Base-by-base conservation (phyloP, 2,797 vertebrate species). In the Okamejei kenojei region DNA sequence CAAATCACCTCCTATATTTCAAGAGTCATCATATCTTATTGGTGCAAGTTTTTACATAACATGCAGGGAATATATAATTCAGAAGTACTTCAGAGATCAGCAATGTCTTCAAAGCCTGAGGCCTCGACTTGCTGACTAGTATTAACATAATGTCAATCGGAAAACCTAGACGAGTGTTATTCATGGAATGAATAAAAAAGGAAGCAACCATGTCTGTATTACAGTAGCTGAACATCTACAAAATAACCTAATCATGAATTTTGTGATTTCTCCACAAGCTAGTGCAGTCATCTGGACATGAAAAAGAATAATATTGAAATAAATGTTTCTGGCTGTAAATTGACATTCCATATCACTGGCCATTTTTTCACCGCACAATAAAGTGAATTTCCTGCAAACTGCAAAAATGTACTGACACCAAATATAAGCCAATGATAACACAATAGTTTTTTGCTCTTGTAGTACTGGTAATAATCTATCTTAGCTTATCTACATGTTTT, bases 261-360 rank as follows among this genome's bases (percentile, higher is more conserved):
- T 58, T 21, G 0, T 82, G 29, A 63, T 63, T 86, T 86, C 58
- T 58, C 29, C 54, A 63, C 29, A 65, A 88, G n/a, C 84, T 65
- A 17, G 7, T 65, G 84, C 84, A 65, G 84, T 65, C 61, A 86
- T 65, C 5, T 65, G 10, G 61, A 32, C n/a, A 35, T 63, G 10
- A 86, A 86, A 63, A 29, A 32, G 11, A 86, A 32, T 88, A 65
- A 88, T 88, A n/a, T 32, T 65, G 29, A 88, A 88, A 88, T 88
- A 88, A 88, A 15, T 88, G 17, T 63, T 65, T 3, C 8, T 19
- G n/a, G 29, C 32, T 65, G 29, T 8, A 88, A 88, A 35, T 63
- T 88, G 61, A 88, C 13, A 88, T 13, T 65, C 13, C 65, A n/a
- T 73, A 26, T 88, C 32, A 7, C 45, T n/a, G 32, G n/a, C 81